Evolutionary conservation across 2,797 vertebrate genomes (phyloP).

Genomic region (Poeciliopsis gracilis): DNA sequence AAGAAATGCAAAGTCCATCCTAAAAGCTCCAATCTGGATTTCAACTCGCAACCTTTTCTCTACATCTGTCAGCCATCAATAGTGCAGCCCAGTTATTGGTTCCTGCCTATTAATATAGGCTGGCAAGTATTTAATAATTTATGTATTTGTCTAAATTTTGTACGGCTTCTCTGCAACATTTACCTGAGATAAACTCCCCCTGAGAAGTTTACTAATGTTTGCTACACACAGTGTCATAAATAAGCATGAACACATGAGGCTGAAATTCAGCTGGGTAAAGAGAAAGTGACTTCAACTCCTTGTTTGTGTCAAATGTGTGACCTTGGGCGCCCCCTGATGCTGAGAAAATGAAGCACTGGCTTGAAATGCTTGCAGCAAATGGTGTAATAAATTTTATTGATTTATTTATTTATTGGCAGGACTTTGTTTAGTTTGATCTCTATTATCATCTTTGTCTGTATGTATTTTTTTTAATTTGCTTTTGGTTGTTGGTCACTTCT

Average conservation of each 20-base stretch:
- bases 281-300: constrained; percentile 4
- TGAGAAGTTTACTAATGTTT: neutral
- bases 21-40: neutral
- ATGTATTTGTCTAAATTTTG: constrained; percentile 21
- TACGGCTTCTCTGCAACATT: constrained; percentile 6
- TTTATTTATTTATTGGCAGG: constrained; percentile 2
- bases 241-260: neutral
- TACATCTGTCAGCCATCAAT: neutral
- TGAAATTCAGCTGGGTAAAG: constrained; percentile 4
- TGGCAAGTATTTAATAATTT: neutral
- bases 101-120: constrained; percentile 8
- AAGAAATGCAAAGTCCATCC: neutral
- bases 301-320: constrained; percentile 18
- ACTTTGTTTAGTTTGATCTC: constrained; percentile 19
- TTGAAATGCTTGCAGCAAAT: neutral
- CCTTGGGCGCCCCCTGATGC: constrained; percentile 70
- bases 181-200: constrained; percentile 14
- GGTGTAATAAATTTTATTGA: neutral
- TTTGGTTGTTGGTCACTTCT: neutral
- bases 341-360: neutral
- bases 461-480: neutral
- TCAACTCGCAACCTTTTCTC: neutral
- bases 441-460: neutral
- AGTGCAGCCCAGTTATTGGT: neutral
- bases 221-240: constrained; percentile 2